phyloP scores from a whole-genome alignment of 2,797 vertebrate genomes.

The Anguilla anguilla region DNA sequence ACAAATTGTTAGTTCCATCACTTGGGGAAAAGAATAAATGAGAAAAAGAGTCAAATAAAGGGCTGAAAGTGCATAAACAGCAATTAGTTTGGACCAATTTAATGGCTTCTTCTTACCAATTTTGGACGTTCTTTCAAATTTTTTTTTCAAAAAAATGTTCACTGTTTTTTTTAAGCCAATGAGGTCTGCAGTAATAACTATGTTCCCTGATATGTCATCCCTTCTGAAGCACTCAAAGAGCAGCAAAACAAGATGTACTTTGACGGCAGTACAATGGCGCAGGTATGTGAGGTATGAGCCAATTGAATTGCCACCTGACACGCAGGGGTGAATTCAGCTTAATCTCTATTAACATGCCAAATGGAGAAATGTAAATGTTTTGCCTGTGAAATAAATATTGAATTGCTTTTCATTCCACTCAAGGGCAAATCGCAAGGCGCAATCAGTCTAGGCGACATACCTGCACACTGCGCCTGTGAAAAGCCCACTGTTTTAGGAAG shows the following conservation, averaged over 20 bases:
- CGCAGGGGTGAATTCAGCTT: slow-evolving; percentile 63
- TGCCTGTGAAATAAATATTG: slow-evolving; percentile 46
- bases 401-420: slow-evolving; percentile 49
- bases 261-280: slow-evolving; percentile 59
- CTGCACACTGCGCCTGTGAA: slow-evolving; percentile 40
- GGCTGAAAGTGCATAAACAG: neutral
- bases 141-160: neutral
- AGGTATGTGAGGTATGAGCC: slow-evolving; percentile 74
- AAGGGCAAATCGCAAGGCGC: slow-evolving; percentile 42
- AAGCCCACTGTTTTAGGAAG: slow-evolving; percentile 46
- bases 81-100: neutral
- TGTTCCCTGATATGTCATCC: slow-evolving; percentile 69
- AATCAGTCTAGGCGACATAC: slow-evolving; percentile 39
- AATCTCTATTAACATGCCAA: slow-evolving; percentile 65
- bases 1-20: neutral
- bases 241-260: slow-evolving; percentile 59
- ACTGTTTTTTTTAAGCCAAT: slow-evolving; percentile 15
- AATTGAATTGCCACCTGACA: slow-evolving; percentile 74
- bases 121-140: neutral
- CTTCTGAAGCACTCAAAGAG: slow-evolving; percentile 63
- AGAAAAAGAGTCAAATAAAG: neutral
- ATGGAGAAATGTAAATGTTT: slow-evolving; percentile 68
- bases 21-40: neutral
- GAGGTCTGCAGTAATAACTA: slow-evolving; percentile 64
- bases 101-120: neutral